Evolutionary conservation across 2,113 vertebrate species (phyloP), one percentile per base, ranked within the genome.

Genomic region (Elephantulus edwardii): DNA sequence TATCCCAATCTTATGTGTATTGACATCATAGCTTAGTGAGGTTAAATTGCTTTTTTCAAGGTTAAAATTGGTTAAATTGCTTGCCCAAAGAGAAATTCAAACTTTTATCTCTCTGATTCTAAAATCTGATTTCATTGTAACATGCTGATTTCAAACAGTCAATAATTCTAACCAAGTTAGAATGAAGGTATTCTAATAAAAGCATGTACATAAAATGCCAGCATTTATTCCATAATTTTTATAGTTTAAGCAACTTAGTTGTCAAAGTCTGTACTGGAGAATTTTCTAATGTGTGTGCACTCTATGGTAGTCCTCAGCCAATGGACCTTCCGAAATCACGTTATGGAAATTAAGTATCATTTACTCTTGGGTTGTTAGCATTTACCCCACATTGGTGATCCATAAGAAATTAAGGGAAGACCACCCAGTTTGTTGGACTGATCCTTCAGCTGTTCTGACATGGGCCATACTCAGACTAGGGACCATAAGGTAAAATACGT

Each of bases 321-420:
- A 75, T 1, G 11, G 38, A 76, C 82, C 74, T 77, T 88, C 9
- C 56, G 88, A 93, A 93, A 88, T 72, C 8, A 3, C 66, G 72
- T 72, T 88, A 68, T 77, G 83, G 79, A 93, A 86, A 54, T 71
- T 66, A 33, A 52, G 86, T 56, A 62, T 80, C 88, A 93, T 83
- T 95, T 86, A 91, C 62, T 72, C 46, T 46, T 56, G 38, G 48
- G 44, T 76, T 91, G 83, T 95, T 85, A 88, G 58, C 75, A 78
- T 86, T 93, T 89, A 56, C 33, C 91, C 66, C 56, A 68, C 62
- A 11, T n/a, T 83, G 62, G 35, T 86, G 62, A 92, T 90, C 82
- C 95, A 85, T 52, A 88, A 95, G 83, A 94, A 93, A 92, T 93
- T 93, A 95, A 90, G 22, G 35, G 35, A 62, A 95, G 90, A 94